phyloP scores from a whole-genome alignment of 2,888 invertebrate species.

The Lithophane socia region DNA sequence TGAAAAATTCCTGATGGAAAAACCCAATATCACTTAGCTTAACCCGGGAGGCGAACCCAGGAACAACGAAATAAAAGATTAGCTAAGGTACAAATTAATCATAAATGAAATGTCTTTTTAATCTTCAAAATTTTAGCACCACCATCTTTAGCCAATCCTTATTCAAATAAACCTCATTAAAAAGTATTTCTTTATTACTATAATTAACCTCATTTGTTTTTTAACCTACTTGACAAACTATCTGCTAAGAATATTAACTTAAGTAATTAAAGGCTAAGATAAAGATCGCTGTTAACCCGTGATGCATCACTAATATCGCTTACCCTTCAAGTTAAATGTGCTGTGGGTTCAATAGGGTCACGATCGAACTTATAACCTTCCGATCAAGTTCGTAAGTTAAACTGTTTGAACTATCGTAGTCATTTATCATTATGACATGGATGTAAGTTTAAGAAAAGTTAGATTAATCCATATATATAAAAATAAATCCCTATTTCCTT shows the following conservation, averaged over 20 bases:
- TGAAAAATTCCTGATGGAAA: background rate
- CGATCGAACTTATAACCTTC: constrained; percentile 49
- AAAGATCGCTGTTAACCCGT: constrained; percentile 51
- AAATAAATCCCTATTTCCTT: no score
- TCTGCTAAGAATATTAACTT: constrained; percentile 40
- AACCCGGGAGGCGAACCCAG: background rate
- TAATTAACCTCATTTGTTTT: constrained; percentile 14
- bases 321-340: constrained; percentile 41
- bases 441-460: constrained; percentile 13
- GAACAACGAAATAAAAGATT: background rate
- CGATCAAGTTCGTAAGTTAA: constrained; percentile 48
- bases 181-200: no score
- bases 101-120: background rate
- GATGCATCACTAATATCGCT: constrained; percentile 49
- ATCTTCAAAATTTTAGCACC: background rate
- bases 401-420: constrained; percentile 49
- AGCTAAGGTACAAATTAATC: background rate
- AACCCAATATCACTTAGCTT: background rate
- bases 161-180: constrained; percentile 31
- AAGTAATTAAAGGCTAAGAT: constrained; percentile 49
- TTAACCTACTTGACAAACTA: constrained; percentile 20
- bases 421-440: constrained; percentile 38
- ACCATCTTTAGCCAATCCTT: background rate
- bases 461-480: background rate
- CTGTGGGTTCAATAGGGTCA: constrained; percentile 47